phyloP scores from a whole-genome alignment of 37 sponge, comb jelly and placozoan species.

The Lycopodina hypogea region DNA sequence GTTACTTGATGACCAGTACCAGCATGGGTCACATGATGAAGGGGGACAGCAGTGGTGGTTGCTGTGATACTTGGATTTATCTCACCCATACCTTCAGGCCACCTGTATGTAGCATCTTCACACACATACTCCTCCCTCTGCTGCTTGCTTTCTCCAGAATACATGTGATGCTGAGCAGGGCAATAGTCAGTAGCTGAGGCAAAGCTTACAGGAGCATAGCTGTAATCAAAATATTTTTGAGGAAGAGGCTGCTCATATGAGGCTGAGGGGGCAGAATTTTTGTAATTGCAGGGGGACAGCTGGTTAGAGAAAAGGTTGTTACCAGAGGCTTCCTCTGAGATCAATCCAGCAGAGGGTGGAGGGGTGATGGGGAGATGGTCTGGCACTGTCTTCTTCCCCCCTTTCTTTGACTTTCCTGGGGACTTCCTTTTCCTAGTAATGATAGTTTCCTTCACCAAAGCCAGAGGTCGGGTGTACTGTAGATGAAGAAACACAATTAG shows the following conservation, averaged over 20 bases:
- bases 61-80: conserved; percentile 26
- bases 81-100: background rate
- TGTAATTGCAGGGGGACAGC: no score
- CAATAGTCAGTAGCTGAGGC: background rate
- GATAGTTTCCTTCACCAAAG: conserved; percentile 87
- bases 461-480: conserved; percentile 82
- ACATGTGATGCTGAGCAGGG: background rate
- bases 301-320: no score
- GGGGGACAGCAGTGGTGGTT: conserved; percentile 6
- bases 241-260: background rate
- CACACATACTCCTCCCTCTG: no score
- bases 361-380: background rate
- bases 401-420: conserved; percentile 33
- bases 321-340: background rate
- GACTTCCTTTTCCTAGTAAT: conserved; percentile 86
- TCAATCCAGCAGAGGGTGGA: background rate
- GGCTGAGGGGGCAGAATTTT: conserved; percentile 2
- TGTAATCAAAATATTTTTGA: background rate
- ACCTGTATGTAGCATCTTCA: background rate
- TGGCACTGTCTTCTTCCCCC: conserved; percentile 5
- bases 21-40: background rate
- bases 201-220: background rate
- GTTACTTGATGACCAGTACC: background rate
- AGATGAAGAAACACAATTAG: no score
- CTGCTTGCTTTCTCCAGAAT: background rate